A percentile compares a stretch with the other conserved stretches of the same genome.
Evolutionary conservation across 92 coral and sea anemone species (phyloP).

Genomic region (Micromussa lordhowensis): DNA sequence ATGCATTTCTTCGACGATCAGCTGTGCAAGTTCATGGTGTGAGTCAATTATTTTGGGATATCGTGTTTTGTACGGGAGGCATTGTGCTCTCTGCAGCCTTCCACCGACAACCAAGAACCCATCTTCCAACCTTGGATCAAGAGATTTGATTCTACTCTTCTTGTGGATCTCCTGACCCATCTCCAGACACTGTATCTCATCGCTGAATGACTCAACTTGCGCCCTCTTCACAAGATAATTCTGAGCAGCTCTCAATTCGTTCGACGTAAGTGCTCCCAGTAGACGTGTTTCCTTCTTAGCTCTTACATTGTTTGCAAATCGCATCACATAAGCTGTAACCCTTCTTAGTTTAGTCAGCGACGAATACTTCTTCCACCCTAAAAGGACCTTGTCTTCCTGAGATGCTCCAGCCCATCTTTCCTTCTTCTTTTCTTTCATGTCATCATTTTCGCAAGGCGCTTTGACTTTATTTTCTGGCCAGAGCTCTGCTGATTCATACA

Average conservation of each 20-base stretch:
- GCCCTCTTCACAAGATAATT: too few species aligned
- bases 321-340: constrained; percentile 10
- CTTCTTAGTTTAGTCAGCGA: neutral
- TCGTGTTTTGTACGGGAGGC: too few species aligned
- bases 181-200: too few species aligned
- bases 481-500: neutral
- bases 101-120: too few species aligned
- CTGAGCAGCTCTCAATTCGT: neutral
- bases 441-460: neutral
- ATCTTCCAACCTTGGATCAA: too few species aligned
- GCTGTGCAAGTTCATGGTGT: too few species aligned
- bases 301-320: neutral
- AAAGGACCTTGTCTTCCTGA: neutral
- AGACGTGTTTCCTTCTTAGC: neutral
- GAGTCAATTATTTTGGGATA: too few species aligned
- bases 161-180: neutral
- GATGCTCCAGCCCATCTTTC: constrained; percentile 14
- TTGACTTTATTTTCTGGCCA: constrained; percentile 11
- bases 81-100: too few species aligned
- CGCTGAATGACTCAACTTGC: too few species aligned
- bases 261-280: neutral
- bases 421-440: neutral
- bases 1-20: too few species aligned
- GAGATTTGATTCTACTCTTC: too few species aligned
- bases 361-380: constrained; percentile 8